These are phyloP conservation scores for Acanthiza pusilla DNA, from an alignment of 2,797 vertebrate species.

Conservation along the genomic window DNA sequence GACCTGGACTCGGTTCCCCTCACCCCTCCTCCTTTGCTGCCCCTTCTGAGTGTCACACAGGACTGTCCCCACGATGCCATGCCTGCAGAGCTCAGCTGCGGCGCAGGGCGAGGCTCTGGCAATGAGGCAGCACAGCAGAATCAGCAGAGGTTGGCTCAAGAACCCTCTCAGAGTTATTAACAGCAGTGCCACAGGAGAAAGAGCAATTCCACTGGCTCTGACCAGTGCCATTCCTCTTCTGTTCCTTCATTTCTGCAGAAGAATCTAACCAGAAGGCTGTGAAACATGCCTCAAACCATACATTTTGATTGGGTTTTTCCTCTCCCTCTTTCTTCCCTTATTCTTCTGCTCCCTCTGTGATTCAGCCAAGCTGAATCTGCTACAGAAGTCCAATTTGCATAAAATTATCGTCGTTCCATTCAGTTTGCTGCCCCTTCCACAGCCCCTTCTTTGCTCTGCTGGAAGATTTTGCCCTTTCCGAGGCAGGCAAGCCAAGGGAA, in stretches of 20 bases:
- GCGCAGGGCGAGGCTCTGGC: slow-evolving; percentile 57
- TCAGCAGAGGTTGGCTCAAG: slow-evolving; percentile 68
- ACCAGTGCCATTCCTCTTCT: slow-evolving; percentile 65
- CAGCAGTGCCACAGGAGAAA: slow-evolving; percentile 61
- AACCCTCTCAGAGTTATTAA: slow-evolving; percentile 68
- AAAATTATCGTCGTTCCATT: slow-evolving; percentile 70
- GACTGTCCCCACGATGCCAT: neutral
- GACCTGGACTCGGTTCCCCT: neutral
- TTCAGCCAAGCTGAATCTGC: slow-evolving; percentile 62
- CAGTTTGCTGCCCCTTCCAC: slow-evolving; percentile 59
- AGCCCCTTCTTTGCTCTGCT: slow-evolving; percentile 63
- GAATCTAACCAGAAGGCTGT: slow-evolving; percentile 63
- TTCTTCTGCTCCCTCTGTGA: slow-evolving; percentile 50
- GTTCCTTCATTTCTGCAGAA: slow-evolving; percentile 56
- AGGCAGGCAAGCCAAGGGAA: slow-evolving; percentile 64
- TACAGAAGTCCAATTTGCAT: slow-evolving; percentile 69
- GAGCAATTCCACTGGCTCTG: slow-evolving; percentile 69
- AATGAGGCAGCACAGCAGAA: slow-evolving; percentile 71
- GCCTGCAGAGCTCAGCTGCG: slow-evolving; percentile 64
- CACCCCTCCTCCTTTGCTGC: neutral
- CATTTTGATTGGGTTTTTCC: slow-evolving; percentile 55
- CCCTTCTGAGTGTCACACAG: neutral
- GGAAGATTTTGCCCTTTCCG: slow-evolving; percentile 65
- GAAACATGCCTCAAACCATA: slow-evolving; percentile 63
- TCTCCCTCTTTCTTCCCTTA: slow-evolving; percentile 20